A percentile compares a stretch with the other conserved stretches of the same genome.
Conservation (phyloP, 2,797 vertebrate species). For the Thalassophryne amazonica region DNA sequence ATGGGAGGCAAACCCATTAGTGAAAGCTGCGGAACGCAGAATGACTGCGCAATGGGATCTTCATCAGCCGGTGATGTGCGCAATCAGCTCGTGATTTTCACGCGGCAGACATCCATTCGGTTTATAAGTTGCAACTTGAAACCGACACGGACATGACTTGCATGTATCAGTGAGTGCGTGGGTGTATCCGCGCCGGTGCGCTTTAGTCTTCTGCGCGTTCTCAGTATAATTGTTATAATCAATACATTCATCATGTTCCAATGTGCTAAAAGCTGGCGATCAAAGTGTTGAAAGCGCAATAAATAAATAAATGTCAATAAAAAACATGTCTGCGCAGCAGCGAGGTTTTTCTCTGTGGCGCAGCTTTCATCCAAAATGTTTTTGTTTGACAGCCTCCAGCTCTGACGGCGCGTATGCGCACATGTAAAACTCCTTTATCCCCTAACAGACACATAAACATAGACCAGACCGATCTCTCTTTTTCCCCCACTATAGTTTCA, state of each 20-base stretch:
- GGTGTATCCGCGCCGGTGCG: conserved; percentile 66
- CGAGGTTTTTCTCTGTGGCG: conserved; percentile 49
- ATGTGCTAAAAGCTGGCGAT: conserved; percentile 3
- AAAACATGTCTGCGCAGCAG: not conserved
- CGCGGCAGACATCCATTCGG: conserved; percentile 5
- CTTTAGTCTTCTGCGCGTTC: conserved; percentile 19
- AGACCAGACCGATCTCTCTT: not conserved
- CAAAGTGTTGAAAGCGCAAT: conserved; percentile 22
- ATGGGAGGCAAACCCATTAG: too few relatives aligned
- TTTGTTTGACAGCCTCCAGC: conserved; percentile 41
- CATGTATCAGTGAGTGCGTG: conserved; percentile 69
- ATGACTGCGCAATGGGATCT: conserved; percentile 62
- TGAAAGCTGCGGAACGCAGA: too few relatives aligned
- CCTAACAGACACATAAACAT: conserved; percentile 1
- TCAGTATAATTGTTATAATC: conserved; percentile 21
- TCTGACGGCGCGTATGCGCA: conserved; percentile 33
- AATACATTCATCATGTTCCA: conserved; percentile 13
- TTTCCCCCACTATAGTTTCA: not conserved
- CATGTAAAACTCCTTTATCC: conserved; percentile 15
- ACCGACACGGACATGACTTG: conserved; percentile 63
- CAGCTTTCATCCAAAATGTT: conserved; percentile 59
- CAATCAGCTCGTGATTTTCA: not conserved
- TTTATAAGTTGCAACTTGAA: conserved; percentile 52
- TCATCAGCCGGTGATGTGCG: conserved; percentile 17
- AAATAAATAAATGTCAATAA: too few relatives aligned